Base-by-base conservation (phyloP, 2,113 vertebrate genomes). In the Myotis brandtii region DNA sequence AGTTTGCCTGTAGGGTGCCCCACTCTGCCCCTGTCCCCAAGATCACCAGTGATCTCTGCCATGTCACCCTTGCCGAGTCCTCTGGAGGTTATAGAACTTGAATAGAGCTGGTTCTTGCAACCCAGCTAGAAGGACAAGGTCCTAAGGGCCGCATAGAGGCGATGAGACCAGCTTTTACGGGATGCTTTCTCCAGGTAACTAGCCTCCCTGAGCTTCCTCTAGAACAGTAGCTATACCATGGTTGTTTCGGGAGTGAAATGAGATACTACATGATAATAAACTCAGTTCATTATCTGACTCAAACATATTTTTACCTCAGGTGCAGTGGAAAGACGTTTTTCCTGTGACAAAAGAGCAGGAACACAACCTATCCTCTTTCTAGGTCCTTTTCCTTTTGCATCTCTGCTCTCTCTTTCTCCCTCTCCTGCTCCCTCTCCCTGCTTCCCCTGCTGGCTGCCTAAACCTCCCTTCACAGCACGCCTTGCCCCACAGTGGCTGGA, bases 281-380 rank as follows among this genome's bases (percentile, higher is more conserved):
- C 62, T 16, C 27, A 1, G n/a, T 48, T 76, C 17, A 2, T 1
- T 8, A 12, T 20, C 23, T 54, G 40, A 11, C 32, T 72, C 56
- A 6, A 32, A 56, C 46, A 32, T 32, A 40, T 25, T 25, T 40
- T 2, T 40, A 25, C 9, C 9, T 3, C 20, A 43, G 13, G 2
- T 2, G 20, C 75, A 0, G 4, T 0, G 18, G 18, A 23, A 9
- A 12, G 32, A 25, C 0, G 0, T 30, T 17, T 32, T 21, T 16
- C 62, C 62, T 79, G 10, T 4, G 66, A 40, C 8, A 1, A 9
- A 9, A 30, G 16, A 21, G 32, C 52, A 1, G 43, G 50, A 43
- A 10, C 21, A 37, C 25, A 48, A 7, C 25, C 3, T 30, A 2
- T 17, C 11, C 11, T 50, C 56, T 52, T n/a, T 2, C 77, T 59